These are phyloP conservation scores for Podarcis lilfordi DNA, from an alignment of 2,797 vertebrate species.

Conservation along the genomic window DNA sequence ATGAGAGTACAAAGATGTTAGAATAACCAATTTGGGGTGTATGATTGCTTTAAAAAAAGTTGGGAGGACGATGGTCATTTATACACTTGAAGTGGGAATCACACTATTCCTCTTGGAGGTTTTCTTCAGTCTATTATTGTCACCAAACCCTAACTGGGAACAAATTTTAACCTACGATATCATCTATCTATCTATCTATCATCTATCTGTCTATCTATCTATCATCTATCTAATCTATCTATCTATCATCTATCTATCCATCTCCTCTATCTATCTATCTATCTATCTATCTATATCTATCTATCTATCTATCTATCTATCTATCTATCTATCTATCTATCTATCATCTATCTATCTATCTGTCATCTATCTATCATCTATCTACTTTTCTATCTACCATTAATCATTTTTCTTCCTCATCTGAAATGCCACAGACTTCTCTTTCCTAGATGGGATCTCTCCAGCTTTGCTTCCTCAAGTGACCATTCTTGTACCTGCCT, in stretches of 20 bases:
- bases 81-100: neutral
- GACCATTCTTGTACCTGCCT: too few relatives aligned
- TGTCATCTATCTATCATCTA: too few relatives aligned
- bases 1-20: neutral
- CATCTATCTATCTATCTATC: neutral
- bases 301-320: too few relatives aligned
- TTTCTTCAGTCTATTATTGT: neutral
- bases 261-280: too few relatives aligned
- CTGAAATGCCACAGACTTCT: neutral
- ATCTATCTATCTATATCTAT: too few relatives aligned
- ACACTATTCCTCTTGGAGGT: neutral
- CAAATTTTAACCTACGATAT: too few relatives aligned
- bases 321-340: too few relatives aligned
- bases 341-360: too few relatives aligned
- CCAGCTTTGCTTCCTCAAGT: neutral
- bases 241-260: too few relatives aligned
- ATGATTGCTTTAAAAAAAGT: neutral
- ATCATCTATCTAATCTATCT: too few relatives aligned
- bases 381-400: too few relatives aligned
- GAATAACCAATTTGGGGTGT: neutral
- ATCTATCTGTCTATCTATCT: too few relatives aligned
- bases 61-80: neutral
- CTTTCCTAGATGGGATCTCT: neutral
- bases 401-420: neutral
- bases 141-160: neutral